Conservation (phyloP, 1,140 invertebrate species). For the Sinonovacula constricta region DNA sequence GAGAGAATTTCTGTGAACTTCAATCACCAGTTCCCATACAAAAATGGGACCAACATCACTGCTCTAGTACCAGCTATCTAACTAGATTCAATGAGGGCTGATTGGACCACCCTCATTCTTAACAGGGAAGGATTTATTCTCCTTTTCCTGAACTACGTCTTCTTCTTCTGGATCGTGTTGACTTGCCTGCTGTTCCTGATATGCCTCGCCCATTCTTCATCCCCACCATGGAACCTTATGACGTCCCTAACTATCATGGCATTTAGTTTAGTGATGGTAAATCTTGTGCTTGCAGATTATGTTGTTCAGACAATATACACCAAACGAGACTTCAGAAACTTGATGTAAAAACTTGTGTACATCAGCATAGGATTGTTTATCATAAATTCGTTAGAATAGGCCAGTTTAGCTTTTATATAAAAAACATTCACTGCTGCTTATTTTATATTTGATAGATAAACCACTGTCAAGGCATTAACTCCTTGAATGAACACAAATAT, state of each 20-base stretch:
- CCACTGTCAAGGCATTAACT: too few species aligned
- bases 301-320: conserved; percentile 69
- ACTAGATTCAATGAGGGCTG: conserved; percentile 57
- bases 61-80: too few species aligned
- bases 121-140: conserved; percentile 67
- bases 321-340: conserved; percentile 63
- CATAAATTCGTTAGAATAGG: too few species aligned
- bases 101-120: conserved; percentile 66
- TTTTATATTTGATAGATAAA: too few species aligned
- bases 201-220: conserved; percentile 64
- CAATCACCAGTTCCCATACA: too few species aligned
- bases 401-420: too few species aligned
- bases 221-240: conserved; percentile 62
- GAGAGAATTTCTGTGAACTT: too few species aligned
- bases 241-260: conserved; percentile 68
- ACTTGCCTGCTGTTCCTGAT: conserved; percentile 68
- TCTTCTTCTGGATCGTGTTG: conserved; percentile 69
- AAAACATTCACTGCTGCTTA: too few species aligned
- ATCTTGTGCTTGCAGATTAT: conserved; percentile 72
- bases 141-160: conserved; percentile 71
- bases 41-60: too few species aligned
- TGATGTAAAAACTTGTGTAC: conserved; percentile 55
- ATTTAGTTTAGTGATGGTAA: conserved; percentile 69
- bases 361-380: too few species aligned
- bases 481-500: too few species aligned